Base-by-base conservation (phyloP, 2,113 vertebrate species). In the Osmerus mordax region DNA sequence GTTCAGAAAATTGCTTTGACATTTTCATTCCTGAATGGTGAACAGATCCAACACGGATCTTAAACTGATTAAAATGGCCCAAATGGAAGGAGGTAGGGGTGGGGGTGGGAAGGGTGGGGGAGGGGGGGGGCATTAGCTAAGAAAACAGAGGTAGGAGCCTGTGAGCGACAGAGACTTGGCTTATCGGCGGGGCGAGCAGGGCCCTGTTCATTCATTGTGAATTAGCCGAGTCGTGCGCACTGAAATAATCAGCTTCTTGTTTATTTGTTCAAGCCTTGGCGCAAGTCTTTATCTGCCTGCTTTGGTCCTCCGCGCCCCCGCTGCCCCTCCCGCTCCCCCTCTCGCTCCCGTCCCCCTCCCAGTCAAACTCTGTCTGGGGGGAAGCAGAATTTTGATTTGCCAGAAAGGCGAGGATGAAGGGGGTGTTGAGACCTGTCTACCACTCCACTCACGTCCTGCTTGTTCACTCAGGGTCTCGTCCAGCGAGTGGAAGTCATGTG, bases 1-100 rank as follows among this genome's bases (percentile, higher is more conserved):
- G 70, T 82, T 84, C 72, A 53, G 64, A 71, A 87, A 81, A 88
- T 89, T 86, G 83, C 81, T 89, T 87, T 89, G 87, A 89, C 85
- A 29, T 89, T 87, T 85, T 65, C 73, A 83, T 83, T 81, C 81
- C 84, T 82, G 75, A 81, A 78, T 79, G 71, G 78, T 58, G 59
- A 82, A 70, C 0, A 74, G 85, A 78, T 81, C 77, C 81, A 71
- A 62, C 67, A 41, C 77, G 79, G 84, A 88, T 88, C 81, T 78
- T 77, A 74, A 84, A 81, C 80, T 88, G 87, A 90, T 87, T 90
- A 88, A 82, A 52, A 2, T 19, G 51, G 58, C 78, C 58, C 21
- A 2, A 7, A 8, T 13, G 71, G 80, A 76, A 78, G 58, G 69
- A 71, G 81, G 12, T 64, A 29, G 83, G 51, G 58, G 8, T 3